These are phyloP conservation scores for Elaphurus davidianus DNA, from an alignment of 2,113 vertebrate genomes.

Conservation along the genomic window DNA sequence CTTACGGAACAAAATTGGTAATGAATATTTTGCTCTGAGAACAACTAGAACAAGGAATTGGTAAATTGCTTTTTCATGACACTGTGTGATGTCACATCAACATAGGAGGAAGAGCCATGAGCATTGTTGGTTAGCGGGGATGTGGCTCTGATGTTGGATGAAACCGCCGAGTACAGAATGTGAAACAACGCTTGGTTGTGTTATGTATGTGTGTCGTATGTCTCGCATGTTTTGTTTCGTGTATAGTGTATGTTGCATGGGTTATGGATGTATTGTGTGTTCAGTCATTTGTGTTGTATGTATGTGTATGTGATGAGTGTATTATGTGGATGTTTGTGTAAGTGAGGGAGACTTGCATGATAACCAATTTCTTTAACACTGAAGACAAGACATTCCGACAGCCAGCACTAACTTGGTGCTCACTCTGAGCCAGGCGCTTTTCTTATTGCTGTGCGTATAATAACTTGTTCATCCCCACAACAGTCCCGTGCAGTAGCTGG, in stretches of 20 bases:
- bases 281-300: background rate
- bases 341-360: background rate
- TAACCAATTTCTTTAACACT: background rate
- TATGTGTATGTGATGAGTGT: background rate
- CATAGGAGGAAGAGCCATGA: background rate
- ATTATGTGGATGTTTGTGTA: background rate
- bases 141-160: background rate
- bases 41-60: background rate
- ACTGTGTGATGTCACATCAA: background rate
- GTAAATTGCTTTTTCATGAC: background rate
- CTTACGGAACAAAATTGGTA: background rate
- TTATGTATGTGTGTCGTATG: too few relatives aligned
- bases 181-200: background rate
- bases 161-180: background rate
- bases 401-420: background rate
- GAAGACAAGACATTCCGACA: background rate
- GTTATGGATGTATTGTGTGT: too few relatives aligned
- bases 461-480: background rate
- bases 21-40: background rate
- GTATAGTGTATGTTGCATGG: background rate
- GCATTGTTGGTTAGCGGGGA: background rate
- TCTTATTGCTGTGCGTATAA: background rate
- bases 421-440: accelerated
- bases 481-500: background rate
- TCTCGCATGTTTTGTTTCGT: background rate